Evolutionary conservation across 1,140 invertebrate species (phyloP).

Genomic region (Megathymus violae): DNA sequence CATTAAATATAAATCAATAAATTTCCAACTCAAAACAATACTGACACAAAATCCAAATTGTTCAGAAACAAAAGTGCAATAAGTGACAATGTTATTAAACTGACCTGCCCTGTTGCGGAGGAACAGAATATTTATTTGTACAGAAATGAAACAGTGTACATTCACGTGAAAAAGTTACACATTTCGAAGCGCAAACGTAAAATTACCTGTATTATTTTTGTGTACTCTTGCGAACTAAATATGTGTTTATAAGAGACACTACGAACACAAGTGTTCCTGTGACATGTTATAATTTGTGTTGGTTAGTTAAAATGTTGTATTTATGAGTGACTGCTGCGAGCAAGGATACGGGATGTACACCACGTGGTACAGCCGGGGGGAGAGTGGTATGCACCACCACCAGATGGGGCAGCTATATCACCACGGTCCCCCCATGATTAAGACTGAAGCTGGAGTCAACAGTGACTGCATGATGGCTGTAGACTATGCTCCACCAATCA

Average conservation of each 20-base stretch:
- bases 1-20: constrained; percentile 4
- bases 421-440: constrained; percentile 82
- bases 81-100: background rate
- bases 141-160: background rate
- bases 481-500: constrained; percentile 82
- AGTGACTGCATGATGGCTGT: constrained; percentile 84
- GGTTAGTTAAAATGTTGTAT: constrained; percentile 59
- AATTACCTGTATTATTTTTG: no score
- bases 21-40: constrained; percentile 10
- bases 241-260: constrained; percentile 22
- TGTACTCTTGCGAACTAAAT: constrained; percentile 7
- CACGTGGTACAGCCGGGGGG: constrained; percentile 82
- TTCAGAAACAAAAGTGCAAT: constrained; percentile 1
- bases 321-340: constrained; percentile 77
- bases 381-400: constrained; percentile 80
- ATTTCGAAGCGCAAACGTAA: background rate
- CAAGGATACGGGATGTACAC: constrained; percentile 79
- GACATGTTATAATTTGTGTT: constrained; percentile 24
- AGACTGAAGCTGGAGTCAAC: constrained; percentile 81
- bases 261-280: background rate
- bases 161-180: background rate
- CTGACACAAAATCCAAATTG: background rate
- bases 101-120: no score
- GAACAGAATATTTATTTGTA: no score
- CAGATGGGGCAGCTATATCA: constrained; percentile 82